Evolutionary conservation across 2,888 invertebrate species (phyloP).

Genomic region (Eubasilissa splendida): DNA sequence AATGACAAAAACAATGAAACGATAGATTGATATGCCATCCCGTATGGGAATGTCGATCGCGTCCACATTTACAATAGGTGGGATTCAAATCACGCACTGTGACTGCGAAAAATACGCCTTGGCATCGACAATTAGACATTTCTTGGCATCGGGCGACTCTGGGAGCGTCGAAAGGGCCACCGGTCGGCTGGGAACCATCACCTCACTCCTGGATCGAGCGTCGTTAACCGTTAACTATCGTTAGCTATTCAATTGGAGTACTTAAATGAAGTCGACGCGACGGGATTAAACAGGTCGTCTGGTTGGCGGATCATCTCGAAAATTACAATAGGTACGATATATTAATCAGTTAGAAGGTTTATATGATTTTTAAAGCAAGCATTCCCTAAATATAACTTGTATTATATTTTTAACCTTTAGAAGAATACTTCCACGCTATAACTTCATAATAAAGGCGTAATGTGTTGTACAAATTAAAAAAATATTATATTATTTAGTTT

Average conservation of each 20-base stretch:
- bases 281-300: neutral
- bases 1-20: no score
- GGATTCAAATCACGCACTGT: slow-evolving; percentile 32
- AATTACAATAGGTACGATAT: no score
- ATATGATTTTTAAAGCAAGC: no score
- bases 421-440: no score
- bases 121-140: slow-evolving; percentile 31
- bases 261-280: neutral
- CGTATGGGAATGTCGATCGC: neutral
- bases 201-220: slow-evolving; percentile 34
- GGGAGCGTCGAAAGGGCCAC: neutral
- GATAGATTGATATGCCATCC: neutral
- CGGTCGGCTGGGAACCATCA: slow-evolving; percentile 7
- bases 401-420: no score
- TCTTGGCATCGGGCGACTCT: slow-evolving; percentile 22
- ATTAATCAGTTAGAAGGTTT: no score
- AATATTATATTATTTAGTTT: no score
- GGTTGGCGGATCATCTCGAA: no score
- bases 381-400: no score
- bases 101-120: slow-evolving; percentile 13
- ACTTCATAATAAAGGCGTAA: no score
- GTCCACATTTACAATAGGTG: slow-evolving; percentile 37
- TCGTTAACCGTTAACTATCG: slow-evolving; percentile 41
- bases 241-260: neutral
- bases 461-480: no score